These are phyloP conservation scores for Scaptomyza polygonia DNA, from an alignment of 2,888 invertebrate genomes.

Conservation along the genomic window DNA sequence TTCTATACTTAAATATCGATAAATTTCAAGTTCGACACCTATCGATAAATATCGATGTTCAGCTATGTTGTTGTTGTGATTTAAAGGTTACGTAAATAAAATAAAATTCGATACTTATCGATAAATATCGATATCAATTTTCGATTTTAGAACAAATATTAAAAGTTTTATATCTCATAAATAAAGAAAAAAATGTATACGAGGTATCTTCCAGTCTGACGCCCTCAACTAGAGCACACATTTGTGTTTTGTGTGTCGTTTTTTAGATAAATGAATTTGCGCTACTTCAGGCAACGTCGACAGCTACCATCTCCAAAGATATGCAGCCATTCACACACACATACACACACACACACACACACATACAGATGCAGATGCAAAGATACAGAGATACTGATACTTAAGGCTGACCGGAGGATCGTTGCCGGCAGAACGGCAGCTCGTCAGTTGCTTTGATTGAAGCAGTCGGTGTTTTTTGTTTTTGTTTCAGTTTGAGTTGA, in stretches of 20 bases:
- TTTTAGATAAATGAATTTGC: constrained; percentile 75
- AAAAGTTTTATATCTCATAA: no score
- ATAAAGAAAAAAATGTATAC: background rate
- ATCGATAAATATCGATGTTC: background rate
- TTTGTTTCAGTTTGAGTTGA: constrained; percentile 2
- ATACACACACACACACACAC: constrained; percentile 29
- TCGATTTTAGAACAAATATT: no score
- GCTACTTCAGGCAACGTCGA: constrained; percentile 69
- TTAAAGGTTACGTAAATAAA: fast-evolving
- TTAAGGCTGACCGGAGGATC: constrained; percentile 32
- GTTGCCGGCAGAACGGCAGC: constrained; percentile 57
- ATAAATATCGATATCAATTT: background rate
- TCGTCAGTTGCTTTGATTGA: constrained; percentile 77
- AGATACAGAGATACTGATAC: constrained; percentile 36
- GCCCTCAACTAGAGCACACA: background rate
- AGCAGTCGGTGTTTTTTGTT: constrained; percentile 48
- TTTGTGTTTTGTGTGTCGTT: constrained; percentile 8
- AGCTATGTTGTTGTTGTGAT: background rate
- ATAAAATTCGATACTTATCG: no score
- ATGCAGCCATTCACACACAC: constrained; percentile 22
- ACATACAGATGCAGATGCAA: constrained; percentile 31
- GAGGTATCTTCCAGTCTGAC: background rate
- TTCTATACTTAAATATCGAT: no score
- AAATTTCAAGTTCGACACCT: background rate
- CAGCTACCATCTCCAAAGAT: constrained; percentile 57